Evolutionary conservation across 2,797 vertebrate genomes (phyloP).

Genomic region (Artibeus jamaicensis): DNA sequence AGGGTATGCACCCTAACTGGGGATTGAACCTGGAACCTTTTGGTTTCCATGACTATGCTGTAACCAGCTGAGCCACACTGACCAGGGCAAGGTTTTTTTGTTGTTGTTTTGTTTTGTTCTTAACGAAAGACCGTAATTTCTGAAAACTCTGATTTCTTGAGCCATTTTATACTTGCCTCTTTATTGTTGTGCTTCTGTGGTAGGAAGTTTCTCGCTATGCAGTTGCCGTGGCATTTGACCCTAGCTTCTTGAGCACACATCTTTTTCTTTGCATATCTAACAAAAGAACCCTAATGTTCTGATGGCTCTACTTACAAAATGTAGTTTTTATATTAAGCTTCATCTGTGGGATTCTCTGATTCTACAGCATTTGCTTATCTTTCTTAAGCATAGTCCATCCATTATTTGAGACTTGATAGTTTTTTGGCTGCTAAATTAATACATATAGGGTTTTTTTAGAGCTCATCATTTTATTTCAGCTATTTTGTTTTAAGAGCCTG

Average conservation of each 20-base stretch:
- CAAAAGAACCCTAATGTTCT: neutral
- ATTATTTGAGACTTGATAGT: neutral
- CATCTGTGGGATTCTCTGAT: neutral
- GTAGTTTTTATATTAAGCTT: neutral
- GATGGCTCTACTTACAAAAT: neutral
- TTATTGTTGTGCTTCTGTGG: neutral
- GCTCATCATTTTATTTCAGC: constrained; percentile 12
- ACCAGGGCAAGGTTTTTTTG: neutral
- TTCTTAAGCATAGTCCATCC: neutral
- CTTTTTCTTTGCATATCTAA: neutral
- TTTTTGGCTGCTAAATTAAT: neutral
- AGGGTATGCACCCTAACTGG: no score
- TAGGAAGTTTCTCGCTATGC: neutral
- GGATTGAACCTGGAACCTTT: no score
- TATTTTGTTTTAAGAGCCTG: neutral
- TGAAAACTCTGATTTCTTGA: neutral
- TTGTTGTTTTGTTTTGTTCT: no score
- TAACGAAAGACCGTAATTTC: neutral
- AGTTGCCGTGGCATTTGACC: neutral
- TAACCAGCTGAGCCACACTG: neutral
- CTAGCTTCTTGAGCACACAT: neutral
- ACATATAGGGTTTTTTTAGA: neutral
- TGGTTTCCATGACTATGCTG: no score
- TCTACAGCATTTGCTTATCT: neutral
- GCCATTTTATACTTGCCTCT: neutral